Percentiles rank a stretch among this genome's conserved stretches.
Evolutionary conservation across 2,113 vertebrate genomes (phyloP).

Genomic region (Chascanopsetta lugubris): DNA sequence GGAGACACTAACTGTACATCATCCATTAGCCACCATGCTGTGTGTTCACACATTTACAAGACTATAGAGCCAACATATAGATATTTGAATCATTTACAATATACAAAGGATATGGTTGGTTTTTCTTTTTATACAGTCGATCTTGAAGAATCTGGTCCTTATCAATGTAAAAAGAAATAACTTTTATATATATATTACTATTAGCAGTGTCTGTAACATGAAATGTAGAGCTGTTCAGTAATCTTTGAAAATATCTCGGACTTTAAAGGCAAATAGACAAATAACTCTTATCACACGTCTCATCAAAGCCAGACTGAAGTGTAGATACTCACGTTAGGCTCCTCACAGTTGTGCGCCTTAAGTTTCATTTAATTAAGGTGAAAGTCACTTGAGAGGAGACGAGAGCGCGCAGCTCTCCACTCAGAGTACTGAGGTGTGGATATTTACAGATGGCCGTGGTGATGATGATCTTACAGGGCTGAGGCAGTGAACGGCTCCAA

Average conservation of each 20-base stretch:
- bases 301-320: background rate
- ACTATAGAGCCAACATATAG: constrained; percentile 16
- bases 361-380: background rate
- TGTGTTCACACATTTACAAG: constrained; percentile 29
- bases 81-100: constrained; percentile 21
- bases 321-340: background rate
- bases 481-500: constrained; percentile 5
- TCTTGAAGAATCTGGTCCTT: constrained; percentile 25
- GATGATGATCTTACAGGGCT: constrained; percentile 9
- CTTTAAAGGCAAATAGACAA: background rate
- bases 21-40: constrained; percentile 17
- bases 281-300: background rate
- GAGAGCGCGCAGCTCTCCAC: background rate
- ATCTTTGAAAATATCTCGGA: constrained; percentile 22
- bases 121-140: constrained; percentile 30
- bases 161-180: constrained; percentile 9
- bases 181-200: background rate
- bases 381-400: background rate
- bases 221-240: background rate
- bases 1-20: constrained; percentile 22
- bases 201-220: background rate
- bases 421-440: constrained; percentile 9
- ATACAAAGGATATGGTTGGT: constrained; percentile 27
- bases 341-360: background rate
- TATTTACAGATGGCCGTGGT: constrained; percentile 10